A percentile compares a stretch with the other conserved stretches of the same genome.
phyloP scores from a whole-genome alignment of 2,888 invertebrate genomes.

The Hirtodrosophila confusa region DNA sequence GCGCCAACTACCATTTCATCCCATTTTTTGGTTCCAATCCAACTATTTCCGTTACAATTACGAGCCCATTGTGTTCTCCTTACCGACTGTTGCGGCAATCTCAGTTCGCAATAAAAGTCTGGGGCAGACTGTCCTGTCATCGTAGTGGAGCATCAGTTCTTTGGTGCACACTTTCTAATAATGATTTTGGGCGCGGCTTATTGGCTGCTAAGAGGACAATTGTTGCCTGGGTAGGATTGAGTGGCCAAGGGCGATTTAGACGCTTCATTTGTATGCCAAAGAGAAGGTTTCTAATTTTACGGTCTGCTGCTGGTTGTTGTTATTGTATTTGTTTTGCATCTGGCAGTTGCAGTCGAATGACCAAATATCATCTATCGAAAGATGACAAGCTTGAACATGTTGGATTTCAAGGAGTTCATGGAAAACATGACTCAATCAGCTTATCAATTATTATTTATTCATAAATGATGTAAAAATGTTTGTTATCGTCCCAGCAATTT shows the following conservation, averaged over 20 bases:
- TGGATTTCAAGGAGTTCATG: too few species aligned
- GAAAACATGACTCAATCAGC: too few species aligned
- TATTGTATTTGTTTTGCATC: conserved; percentile 1
- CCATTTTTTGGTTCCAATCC: conserved; percentile 26
- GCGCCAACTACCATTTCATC: conserved; percentile 33
- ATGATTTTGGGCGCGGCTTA: conserved; percentile 47
- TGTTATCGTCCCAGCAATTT: too few species aligned
- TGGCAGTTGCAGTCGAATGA: not conserved
- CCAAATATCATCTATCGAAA: too few species aligned
- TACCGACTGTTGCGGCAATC: conserved; percentile 45
- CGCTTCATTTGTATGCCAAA: conserved; percentile 62
- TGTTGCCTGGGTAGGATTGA: conserved; percentile 22
- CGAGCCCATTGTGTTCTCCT: conserved; percentile 36
- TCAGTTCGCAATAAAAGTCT: conserved; percentile 46
- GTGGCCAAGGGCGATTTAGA: conserved; percentile 22
- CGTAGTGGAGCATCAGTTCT: conserved; percentile 20
- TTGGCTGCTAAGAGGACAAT: conserved; percentile 59
- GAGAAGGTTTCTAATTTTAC: conserved; percentile 46
- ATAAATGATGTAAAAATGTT: too few species aligned
- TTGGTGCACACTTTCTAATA: conserved; percentile 29
- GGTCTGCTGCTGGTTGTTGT: conserved; percentile 18
- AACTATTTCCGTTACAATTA: conserved; percentile 55
- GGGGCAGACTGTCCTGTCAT: conserved; percentile 20
- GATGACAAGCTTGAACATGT: too few species aligned
- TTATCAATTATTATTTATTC: too few species aligned